A percentile compares a stretch with the other conserved stretches of the same genome.
These are phyloP conservation scores for pig (Sus scrofa) DNA, from an alignment of 2,113 vertebrate genomes.

Conservation along the genomic window T2T-Sscrofa CM000812.6:6813501-6814000, in stretches of 20 bases:
- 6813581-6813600: slow-evolving; percentile 57
- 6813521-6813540: not conserved
- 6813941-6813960: not conserved
- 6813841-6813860: not conserved
- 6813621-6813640: slow-evolving; percentile 51
- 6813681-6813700: not conserved
- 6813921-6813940: not conserved
- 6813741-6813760: not conserved
- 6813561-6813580: slow-evolving; percentile 56
- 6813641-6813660: slow-evolving; percentile 30
- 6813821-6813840: not conserved
- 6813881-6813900: not conserved
- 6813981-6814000: not conserved
- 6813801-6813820: not conserved
- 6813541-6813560: slow-evolving; percentile 64
- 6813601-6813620: slow-evolving; percentile 84
- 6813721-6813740: not conserved
- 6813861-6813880: not conserved
- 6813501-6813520: not conserved
- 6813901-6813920: not conserved
- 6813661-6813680: not conserved
- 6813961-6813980: not conserved
- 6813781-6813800: not conserved
- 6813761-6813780: not conserved
- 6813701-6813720: not conserved